Evolutionary conservation across 2,797 vertebrate species (phyloP).

Genomic region (Galaxias olidus): DNA sequence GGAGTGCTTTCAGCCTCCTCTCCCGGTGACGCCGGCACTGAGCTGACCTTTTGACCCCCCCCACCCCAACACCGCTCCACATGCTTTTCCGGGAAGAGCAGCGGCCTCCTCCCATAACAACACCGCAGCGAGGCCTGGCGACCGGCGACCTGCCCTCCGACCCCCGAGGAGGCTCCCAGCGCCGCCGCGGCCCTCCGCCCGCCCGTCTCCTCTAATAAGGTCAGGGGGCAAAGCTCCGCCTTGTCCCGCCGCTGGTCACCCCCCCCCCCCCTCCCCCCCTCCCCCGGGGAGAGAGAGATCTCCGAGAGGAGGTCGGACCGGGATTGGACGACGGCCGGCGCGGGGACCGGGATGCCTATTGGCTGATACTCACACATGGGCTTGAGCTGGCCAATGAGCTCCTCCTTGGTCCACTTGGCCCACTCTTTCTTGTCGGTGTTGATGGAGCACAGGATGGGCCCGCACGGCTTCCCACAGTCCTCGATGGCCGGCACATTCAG

Average conservation of each 20-base stretch:
- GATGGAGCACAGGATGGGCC: constrained; percentile 98
- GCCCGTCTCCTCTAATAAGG: too few species aligned
- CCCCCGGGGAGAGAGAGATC: too few species aligned
- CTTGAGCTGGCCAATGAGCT: constrained; percentile 97
- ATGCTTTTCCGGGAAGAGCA: constrained; percentile 41
- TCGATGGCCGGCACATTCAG: constrained; percentile 99
- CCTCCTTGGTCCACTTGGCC: constrained; percentile 99
- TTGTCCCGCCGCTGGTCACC: constrained; percentile 23
- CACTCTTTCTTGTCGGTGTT: constrained; percentile 99
- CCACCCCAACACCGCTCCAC: constrained; percentile 31
- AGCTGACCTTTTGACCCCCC: constrained; percentile 45
- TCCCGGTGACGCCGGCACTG: constrained; percentile 10
- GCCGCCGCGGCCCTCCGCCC: too few species aligned
- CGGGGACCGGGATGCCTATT: constrained; percentile 1
- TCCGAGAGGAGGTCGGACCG: not conserved
- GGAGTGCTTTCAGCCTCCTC: constrained; percentile 48
- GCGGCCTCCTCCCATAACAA: not conserved
- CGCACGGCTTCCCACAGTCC: constrained; percentile 98
- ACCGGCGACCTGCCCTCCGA: constrained; percentile 35
- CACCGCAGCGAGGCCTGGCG: constrained; percentile 3
- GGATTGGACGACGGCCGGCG: too few species aligned
- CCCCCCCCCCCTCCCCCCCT: too few species aligned
- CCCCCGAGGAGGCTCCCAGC: not conserved
- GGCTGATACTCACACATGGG: constrained; percentile 95
- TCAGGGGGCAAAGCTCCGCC: constrained; percentile 4